These are phyloP conservation scores for Brachypteracias leptosomus DNA, from an alignment of 2,113 vertebrate species.

Conservation along the genomic window DNA sequence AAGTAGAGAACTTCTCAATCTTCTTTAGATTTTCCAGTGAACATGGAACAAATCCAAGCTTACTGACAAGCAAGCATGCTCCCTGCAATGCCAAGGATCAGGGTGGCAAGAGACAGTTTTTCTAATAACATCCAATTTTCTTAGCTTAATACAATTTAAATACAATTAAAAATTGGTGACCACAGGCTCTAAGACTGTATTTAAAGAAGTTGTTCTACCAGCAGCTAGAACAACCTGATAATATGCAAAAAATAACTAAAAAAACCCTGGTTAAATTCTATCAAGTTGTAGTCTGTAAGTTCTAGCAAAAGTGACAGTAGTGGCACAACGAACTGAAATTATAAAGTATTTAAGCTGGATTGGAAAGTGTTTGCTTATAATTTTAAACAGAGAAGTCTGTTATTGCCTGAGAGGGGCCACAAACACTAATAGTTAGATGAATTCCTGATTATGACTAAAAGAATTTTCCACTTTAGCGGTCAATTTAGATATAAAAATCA, in stretches of 20 bases:
- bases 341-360: not conserved
- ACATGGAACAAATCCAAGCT: not conserved
- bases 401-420: not conserved
- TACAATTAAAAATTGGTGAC: not conserved
- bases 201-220: not conserved
- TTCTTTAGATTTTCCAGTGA: not conserved
- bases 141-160: not conserved
- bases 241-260: not conserved
- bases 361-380: not conserved
- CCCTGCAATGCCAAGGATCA: not conserved
- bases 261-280: not conserved
- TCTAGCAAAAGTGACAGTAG: not conserved
- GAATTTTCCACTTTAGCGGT: not conserved
- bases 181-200: not conserved
- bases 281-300: not conserved
- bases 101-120: not conserved
- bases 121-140: not conserved
- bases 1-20: not conserved
- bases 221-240: not conserved
- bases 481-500: not conserved
- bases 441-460: not conserved
- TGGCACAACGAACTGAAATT: not conserved
- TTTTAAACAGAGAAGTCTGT: not conserved
- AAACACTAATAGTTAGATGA: not conserved
- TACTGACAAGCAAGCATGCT: not conserved